Conservation (phyloP, 2,888 invertebrate species). For the Anticlea derivata region DNA sequence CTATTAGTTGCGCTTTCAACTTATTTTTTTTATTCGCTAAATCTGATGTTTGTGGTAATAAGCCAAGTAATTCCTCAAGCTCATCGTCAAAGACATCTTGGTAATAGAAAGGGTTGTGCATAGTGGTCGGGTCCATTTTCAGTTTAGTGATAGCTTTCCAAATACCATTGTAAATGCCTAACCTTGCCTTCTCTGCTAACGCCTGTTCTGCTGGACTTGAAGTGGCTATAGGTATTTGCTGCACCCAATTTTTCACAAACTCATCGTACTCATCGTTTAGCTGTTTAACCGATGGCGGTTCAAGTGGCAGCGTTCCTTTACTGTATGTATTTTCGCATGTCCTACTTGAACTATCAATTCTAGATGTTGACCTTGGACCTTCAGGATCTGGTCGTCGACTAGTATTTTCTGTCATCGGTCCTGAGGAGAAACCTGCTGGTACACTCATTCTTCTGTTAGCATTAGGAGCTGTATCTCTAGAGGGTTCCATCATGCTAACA, state of each 20-base stretch:
- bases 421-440: constrained; percentile 1
- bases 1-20: constrained; percentile 56
- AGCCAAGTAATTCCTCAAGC: constrained; percentile 56
- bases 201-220: constrained; percentile 38
- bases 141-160: constrained; percentile 59
- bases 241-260: constrained; percentile 53
- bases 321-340: neutral
- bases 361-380: neutral
- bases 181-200: constrained; percentile 46
- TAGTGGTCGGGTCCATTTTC: constrained; percentile 50
- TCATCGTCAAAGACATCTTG: constrained; percentile 64
- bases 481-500: constrained; percentile 14
- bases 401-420: neutral
- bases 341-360: constrained; percentile 1
- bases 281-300: constrained; percentile 18
- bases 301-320: neutral
- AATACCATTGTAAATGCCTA: constrained; percentile 55
- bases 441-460: constrained; percentile 17
- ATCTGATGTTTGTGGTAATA: constrained; percentile 54
- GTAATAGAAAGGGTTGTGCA: constrained; percentile 53
- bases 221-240: constrained; percentile 50
- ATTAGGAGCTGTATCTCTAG: neutral
- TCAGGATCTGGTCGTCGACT: neutral
- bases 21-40: constrained; percentile 44
- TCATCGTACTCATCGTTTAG: constrained; percentile 50